Base-by-base conservation (phyloP, 2,888 invertebrate genomes). In the Pachliopta kotzebuea region DNA sequence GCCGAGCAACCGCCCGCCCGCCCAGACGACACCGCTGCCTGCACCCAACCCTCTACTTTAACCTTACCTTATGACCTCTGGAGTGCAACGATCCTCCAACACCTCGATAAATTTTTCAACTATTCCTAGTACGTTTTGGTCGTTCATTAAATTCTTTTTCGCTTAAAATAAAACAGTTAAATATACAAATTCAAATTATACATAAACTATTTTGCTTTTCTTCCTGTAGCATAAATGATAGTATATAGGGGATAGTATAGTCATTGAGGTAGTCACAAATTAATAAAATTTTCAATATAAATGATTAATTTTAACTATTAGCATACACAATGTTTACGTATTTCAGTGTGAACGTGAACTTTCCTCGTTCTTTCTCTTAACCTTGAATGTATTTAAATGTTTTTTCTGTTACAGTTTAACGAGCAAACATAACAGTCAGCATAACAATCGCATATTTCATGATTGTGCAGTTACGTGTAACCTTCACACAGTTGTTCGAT, bases 41-140 rank as follows among this genome's bases (percentile, higher is more conserved):
- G 74, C 76, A 74, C 74, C 74, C 80, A 84, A 78, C 85, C 85
- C 83, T 86, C 83, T 83, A 86, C 85, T 90, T 85, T 89, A 89
- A 90, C 90, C 90, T 91, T 91, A 86, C 85, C 84, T 85, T 88
- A 76, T 88, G 90, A 90, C 90, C 90, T 90, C 86, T 86, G 74
- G 81, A 80, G 90, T 89, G 83, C 90, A 88, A 83, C 86, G 90
- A 83, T 84, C 90, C 82, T 69, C 69, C 69, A 62, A 65, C 70
- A 69, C 66, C 60, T 67, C 65, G 62, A 68, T 68, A 62, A 63
- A 63, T 67, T 64, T 69, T 69, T 65, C n/a, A n/a, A 8, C 3
- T 7, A 45, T 45, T 45, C 6, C 45, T 45, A 45, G 4, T 45
- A 45, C 18, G 18, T n/a, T 45, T 45, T 3, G 4, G 18, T 45